Evolutionary conservation across 2,113 vertebrate species (phyloP).

Genomic region (Erythrocercus mccallii): DNA sequence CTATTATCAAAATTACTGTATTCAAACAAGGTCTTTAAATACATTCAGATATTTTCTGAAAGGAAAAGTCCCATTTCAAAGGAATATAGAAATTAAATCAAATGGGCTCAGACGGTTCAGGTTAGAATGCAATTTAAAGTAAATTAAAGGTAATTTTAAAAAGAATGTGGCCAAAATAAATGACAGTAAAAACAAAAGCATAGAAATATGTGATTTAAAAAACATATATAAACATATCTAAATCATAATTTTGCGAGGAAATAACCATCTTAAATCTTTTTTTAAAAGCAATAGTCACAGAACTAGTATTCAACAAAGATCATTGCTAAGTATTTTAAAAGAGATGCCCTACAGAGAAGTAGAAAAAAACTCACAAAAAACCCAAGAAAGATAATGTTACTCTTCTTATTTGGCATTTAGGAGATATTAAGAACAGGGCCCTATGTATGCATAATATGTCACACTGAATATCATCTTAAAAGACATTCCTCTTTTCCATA

Average conservation of each 20-base stretch:
- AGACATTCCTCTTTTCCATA: background rate
- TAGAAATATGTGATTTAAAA: background rate
- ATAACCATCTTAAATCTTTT: background rate
- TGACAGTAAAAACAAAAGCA: background rate
- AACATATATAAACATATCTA: background rate
- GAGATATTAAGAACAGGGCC: background rate
- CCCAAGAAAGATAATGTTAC: rapidly evolving
- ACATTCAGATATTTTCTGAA: slow-evolving; percentile 3
- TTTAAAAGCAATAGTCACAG: background rate
- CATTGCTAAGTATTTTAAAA: background rate
- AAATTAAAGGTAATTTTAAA: background rate
- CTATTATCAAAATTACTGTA: background rate
- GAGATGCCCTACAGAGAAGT: background rate
- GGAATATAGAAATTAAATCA: background rate
- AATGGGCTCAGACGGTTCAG: background rate
- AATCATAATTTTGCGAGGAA: background rate
- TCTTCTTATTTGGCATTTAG: background rate
- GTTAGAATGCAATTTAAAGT: background rate
- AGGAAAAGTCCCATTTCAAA: background rate
- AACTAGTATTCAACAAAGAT: background rate
- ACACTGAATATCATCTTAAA: background rate
- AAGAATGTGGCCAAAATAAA: background rate
- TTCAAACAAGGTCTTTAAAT: background rate
- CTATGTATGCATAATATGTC: background rate
- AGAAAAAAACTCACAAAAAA: background rate